Evolutionary conservation across 2,888 invertebrate genomes (phyloP), one percentile per base, ranked within the genome.

Genomic region (Pandemis cinnamomeana): DNA sequence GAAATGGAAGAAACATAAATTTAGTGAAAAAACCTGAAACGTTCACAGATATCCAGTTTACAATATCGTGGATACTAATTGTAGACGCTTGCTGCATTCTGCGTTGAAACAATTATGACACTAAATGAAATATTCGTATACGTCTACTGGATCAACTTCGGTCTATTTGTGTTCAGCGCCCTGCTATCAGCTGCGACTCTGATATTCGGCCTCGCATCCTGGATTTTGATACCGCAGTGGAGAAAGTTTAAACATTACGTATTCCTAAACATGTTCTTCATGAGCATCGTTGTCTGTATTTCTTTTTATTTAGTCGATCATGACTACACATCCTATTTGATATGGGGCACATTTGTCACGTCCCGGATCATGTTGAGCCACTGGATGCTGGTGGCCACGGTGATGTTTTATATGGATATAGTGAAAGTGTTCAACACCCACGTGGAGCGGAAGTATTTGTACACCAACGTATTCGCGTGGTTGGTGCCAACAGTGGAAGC

Each of bases 321-420:
- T 51, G 2, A 5, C 5, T n/a, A 13, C 51, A 13, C 4, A 6
- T 13, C 4, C 13, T n/a, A 51, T 13, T 2, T 8, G 15, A 55
- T 20, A 15, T 6, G 15, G 15, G 10, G 53, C 10, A 53, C 15
- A 7, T 72, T 67, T 20, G 20, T 67, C 7, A 1, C 62, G 8
- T 67, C 61, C 0, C 51, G 72, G 0, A 62, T 72, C 27, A 51
- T 67, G 44, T 44, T 67, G 67, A 44, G 61, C 67, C 72, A 67
- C 44, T 72, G 72, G 67, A 41, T 72, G 36, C 5, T 72, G 7
- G 67, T 72, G 4, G 48, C 61, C 2, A 67, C 72, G 2, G n/a
- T 72, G 7, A 62, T 67, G 61, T 62, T 67, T 27, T 67, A 67
- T 15, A 53, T 67, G 51, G 61, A 72, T 2, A 67, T 67, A 27